A percentile compares a stretch with the other conserved stretches of the same genome.
Evolutionary conservation across 2,113 vertebrate genomes (phyloP).

Genomic region (human): GRCh38 chr6:145274001-145274500

Average conservation of each 20-base stretch:
- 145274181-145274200: not conserved
- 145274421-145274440: conserved; percentile 8
- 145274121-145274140: not conserved
- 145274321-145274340: not conserved
- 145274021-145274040: not conserved
- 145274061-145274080: not conserved
- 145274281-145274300: not conserved
- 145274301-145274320: not conserved
- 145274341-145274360: not conserved
- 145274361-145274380: not conserved
- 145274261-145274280: not conserved
- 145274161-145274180: not conserved
- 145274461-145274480: not conserved
- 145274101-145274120: not conserved
- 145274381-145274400: not conserved
- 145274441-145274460: conserved; percentile 61
- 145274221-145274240: not conserved
- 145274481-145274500: not conserved
- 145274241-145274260: not conserved
- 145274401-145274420: conserved; percentile 35
- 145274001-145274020: not conserved
- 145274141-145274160: not conserved
- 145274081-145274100: not conserved
- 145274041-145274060: not conserved
- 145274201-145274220: not conserved